Evolutionary conservation across 2,888 invertebrate species (phyloP).

Genomic region (Drosophila colorata): DNA sequence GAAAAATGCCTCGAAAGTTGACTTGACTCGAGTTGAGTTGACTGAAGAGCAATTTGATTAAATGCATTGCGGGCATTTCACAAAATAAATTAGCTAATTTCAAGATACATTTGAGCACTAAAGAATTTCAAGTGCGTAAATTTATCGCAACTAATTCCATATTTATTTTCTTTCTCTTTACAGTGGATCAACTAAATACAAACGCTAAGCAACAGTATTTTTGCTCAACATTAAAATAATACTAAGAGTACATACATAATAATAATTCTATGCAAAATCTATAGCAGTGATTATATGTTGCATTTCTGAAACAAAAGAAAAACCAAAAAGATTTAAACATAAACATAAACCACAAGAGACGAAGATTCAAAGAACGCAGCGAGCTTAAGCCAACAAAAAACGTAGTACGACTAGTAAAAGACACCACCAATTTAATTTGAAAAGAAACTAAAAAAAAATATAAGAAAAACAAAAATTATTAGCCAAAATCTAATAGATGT

Average conservation of each 20-base stretch:
- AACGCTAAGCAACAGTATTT: conserved; percentile 78
- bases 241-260: conserved; percentile 41
- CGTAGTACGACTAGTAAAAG: conserved; percentile 79
- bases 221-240: conserved; percentile 71
- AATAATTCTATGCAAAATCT: conserved; percentile 39
- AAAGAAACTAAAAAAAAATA: conserved; percentile 23
- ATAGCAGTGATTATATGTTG: conserved; percentile 73
- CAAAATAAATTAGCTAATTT: conserved; percentile 68
- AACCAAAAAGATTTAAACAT: conserved; percentile 15
- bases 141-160: conserved; percentile 11
- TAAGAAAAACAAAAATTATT: conserved; percentile 38
- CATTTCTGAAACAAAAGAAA: conserved; percentile 60
- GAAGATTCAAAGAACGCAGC: conserved; percentile 65
- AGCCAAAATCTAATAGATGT: conserved; percentile 64
- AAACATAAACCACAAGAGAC: conserved; percentile 31
- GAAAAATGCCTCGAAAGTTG: conserved; percentile 47
- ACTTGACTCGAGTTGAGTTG: conserved; percentile 29
- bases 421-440: conserved; percentile 82
- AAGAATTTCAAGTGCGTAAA: conserved; percentile 21
- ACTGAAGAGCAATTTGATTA: conserved; percentile 64
- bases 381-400: conserved; percentile 75
- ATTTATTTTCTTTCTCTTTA: conserved; percentile 43
- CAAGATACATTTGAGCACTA: conserved; percentile 35
- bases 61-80: conserved; percentile 65
- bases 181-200: conserved; percentile 61